Conservation (phyloP, 2,888 invertebrate species). For the Scaptomyza flava region DNA sequence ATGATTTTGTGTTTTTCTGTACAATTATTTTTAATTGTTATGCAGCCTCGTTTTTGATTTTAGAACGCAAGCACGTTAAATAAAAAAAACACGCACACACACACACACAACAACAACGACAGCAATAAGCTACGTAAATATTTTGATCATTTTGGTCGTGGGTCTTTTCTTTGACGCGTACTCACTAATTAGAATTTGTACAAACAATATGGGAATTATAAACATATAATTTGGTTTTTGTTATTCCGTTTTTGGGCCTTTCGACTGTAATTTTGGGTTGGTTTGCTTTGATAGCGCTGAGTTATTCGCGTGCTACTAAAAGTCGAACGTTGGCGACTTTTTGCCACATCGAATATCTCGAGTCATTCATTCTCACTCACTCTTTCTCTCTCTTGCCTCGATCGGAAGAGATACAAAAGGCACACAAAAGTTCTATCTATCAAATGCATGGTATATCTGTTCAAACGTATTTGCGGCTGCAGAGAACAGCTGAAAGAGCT, state of each 20-base stretch:
- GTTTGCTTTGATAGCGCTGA: slow-evolving; percentile 63
- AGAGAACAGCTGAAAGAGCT: slow-evolving; percentile 40
- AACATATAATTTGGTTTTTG: slow-evolving; percentile 69
- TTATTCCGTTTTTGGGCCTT: slow-evolving; percentile 41
- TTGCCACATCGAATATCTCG: slow-evolving; percentile 64
- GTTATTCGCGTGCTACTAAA: slow-evolving; percentile 77
- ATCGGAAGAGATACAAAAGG: slow-evolving; percentile 50
- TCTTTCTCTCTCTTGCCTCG: slow-evolving; percentile 39
- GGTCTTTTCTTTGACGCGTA: slow-evolving; percentile 56
- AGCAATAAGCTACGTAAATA: slow-evolving; percentile 45
- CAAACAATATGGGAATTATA: slow-evolving; percentile 74
- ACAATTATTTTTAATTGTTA: slow-evolving; percentile 64
- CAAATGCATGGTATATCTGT: slow-evolving; percentile 21
- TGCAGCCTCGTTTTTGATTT: slow-evolving; percentile 58
- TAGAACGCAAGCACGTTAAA: slow-evolving; percentile 34
- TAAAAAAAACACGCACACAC: not conserved
- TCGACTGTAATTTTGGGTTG: slow-evolving; percentile 48
- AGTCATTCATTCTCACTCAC: slow-evolving; percentile 43
- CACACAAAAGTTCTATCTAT: slow-evolving; percentile 43
- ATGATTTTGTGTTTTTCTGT: slow-evolving; percentile 31
- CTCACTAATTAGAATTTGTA: slow-evolving; percentile 74
- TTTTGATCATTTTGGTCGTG: slow-evolving; percentile 31
- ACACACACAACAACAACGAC: slow-evolving; percentile 5
- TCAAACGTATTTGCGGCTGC: slow-evolving; percentile 16
- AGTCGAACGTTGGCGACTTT: slow-evolving; percentile 77